Evolutionary conservation across 2,888 invertebrate species (phyloP).

Genomic region (Microctonus brassicae): DNA sequence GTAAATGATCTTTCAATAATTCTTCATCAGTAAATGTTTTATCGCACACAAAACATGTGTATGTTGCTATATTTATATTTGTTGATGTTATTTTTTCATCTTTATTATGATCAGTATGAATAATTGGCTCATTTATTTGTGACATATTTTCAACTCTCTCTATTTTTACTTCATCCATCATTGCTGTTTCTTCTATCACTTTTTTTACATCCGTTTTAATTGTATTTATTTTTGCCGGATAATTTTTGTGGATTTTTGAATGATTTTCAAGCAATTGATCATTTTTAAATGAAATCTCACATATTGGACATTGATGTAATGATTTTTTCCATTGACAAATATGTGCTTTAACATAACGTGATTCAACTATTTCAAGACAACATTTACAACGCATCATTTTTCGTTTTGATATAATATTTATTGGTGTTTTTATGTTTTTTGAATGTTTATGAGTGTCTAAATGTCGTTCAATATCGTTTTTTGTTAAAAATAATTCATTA

Average conservation of each 20-base stretch:
- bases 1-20: conserved; percentile 64
- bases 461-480: conserved; percentile 57
- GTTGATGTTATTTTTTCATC: conserved; percentile 15
- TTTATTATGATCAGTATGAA: background rate
- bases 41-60: conserved; percentile 65
- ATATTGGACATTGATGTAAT: conserved; percentile 50
- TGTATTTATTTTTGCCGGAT: too few species aligned
- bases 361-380: conserved; percentile 65
- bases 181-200: background rate
- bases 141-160: conserved; percentile 22
- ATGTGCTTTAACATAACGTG: conserved; percentile 60
- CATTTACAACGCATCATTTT: conserved; percentile 66
- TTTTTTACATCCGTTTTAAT: conserved; percentile 7
- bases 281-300: conserved; percentile 52
- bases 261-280: conserved; percentile 52
- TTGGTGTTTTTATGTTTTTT: background rate
- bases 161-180: conserved; percentile 23
- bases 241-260: conserved; percentile 51
- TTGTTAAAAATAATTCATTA: conserved; percentile 50
- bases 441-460: conserved; percentile 49
- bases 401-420: background rate
- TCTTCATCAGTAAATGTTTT: conserved; percentile 63
- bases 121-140: background rate
- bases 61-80: conserved; percentile 27
- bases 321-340: conserved; percentile 51